phyloP scores from a whole-genome alignment of 2,888 invertebrate species.

The Stenchaetothrips biformis region DNA sequence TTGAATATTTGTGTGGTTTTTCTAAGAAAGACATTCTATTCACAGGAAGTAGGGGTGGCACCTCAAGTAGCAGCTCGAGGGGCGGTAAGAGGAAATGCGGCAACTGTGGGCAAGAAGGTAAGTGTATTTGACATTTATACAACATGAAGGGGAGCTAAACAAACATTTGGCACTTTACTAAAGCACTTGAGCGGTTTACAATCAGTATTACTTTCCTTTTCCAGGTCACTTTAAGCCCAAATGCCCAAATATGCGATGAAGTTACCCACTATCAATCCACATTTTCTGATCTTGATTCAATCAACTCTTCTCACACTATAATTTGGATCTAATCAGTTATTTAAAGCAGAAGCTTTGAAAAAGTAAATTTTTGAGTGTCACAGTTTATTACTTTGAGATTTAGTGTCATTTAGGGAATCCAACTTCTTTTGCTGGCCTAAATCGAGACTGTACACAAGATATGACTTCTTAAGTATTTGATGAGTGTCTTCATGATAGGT shows the following conservation, averaged over 20 bases:
- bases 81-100: constrained; percentile 56
- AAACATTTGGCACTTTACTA: constrained; percentile 26
- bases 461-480: not conserved
- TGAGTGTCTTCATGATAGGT: not conserved
- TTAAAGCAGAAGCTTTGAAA: not conserved
- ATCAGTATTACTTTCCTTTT: constrained; percentile 34
- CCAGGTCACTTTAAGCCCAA: constrained; percentile 47
- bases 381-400: not conserved
- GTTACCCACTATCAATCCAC: not conserved
- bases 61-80: constrained; percentile 28
- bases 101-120: constrained; percentile 67
- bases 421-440: not conserved
- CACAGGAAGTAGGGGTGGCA: constrained; percentile 37
- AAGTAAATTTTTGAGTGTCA: not conserved
- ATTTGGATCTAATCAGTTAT: not conserved
- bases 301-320: not conserved
- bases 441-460: not conserved
- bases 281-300: not conserved
- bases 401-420: not conserved
- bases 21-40: not conserved
- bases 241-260: constrained; percentile 42
- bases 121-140: constrained; percentile 28
- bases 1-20: no score
- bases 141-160: not conserved
- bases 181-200: constrained; percentile 27